These are phyloP conservation scores for Acyrthosiphon pisum DNA, from an alignment of 1,140 invertebrate species.

Conservation along the genomic window DNA sequence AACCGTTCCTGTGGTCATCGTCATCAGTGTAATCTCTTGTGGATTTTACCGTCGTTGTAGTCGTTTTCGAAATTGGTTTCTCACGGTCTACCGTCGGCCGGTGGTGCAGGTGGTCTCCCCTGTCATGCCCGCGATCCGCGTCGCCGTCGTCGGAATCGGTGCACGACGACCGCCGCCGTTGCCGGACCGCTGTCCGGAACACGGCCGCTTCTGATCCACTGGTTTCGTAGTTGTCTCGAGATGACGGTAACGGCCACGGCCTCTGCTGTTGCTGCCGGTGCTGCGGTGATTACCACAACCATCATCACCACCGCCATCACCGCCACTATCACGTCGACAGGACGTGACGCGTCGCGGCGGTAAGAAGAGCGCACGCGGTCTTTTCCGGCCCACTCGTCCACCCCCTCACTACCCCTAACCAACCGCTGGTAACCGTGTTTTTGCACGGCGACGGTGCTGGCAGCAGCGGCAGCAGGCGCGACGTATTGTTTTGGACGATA, in stretches of 20 bases:
- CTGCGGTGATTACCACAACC: not conserved
- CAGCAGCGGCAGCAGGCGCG: not conserved
- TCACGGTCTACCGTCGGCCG: too few species aligned
- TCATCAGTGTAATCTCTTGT: not conserved
- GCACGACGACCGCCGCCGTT: not conserved
- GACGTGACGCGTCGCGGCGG: not conserved
- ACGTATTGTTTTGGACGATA: constrained; percentile 39
- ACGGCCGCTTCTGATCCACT: not conserved
- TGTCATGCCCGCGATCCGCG: constrained; percentile 28
- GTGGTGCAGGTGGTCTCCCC: not conserved
- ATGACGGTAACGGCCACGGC: constrained; percentile 23
- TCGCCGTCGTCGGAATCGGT: not conserved
- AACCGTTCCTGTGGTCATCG: too few species aligned
- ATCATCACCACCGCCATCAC: not conserved
- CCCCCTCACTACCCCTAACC: not conserved
- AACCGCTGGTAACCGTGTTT: not conserved
- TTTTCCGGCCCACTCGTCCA: not conserved
- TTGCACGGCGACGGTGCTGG: not conserved
- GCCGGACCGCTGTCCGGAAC: not conserved
- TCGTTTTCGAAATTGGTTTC: not conserved
- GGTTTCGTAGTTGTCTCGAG: not conserved
- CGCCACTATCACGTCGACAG: not conserved
- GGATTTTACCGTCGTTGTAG: not conserved
- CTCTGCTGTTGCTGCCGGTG: not conserved
- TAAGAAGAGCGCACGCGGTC: not conserved